phyloP scores from a whole-genome alignment of 2,113 vertebrate species.

The Saguinus midas region DNA sequence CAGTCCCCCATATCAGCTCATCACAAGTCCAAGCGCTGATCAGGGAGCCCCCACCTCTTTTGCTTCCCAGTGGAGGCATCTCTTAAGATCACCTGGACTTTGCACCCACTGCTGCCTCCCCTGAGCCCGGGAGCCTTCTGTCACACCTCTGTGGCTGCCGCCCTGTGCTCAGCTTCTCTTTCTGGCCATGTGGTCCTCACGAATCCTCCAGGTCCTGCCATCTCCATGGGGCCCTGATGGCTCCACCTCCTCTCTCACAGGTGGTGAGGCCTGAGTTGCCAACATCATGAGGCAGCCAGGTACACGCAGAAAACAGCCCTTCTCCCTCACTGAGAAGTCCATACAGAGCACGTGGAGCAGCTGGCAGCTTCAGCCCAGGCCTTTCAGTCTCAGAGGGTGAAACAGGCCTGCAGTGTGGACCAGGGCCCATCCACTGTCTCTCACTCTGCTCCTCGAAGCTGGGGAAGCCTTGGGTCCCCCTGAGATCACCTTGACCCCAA shows the following conservation, averaged over 20 bases:
- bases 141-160: accelerated
- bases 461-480: accelerated
- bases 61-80: accelerated
- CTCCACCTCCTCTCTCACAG: accelerated
- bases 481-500: accelerated
- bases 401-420: too few relatives aligned
- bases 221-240: background rate
- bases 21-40: background rate
- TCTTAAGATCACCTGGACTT: accelerated
- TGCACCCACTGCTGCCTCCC: accelerated
- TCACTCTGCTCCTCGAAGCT: accelerated
- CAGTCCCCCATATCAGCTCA: accelerated
- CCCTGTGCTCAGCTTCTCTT: accelerated
- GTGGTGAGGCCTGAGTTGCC: accelerated
- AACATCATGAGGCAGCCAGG: accelerated
- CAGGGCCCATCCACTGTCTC: accelerated
- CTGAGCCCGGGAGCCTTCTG: background rate
- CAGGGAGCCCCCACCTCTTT: accelerated
- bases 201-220: accelerated
- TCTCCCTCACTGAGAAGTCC: background rate
- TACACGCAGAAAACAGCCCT: background rate
- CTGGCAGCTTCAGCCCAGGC: accelerated
- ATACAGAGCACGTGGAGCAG: too few relatives aligned
- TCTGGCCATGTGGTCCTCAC: accelerated
- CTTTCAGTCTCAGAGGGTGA: accelerated